These are phyloP conservation scores for Thera obeliscata DNA, from an alignment of 2,888 invertebrate genomes.

Conservation along the genomic window DNA sequence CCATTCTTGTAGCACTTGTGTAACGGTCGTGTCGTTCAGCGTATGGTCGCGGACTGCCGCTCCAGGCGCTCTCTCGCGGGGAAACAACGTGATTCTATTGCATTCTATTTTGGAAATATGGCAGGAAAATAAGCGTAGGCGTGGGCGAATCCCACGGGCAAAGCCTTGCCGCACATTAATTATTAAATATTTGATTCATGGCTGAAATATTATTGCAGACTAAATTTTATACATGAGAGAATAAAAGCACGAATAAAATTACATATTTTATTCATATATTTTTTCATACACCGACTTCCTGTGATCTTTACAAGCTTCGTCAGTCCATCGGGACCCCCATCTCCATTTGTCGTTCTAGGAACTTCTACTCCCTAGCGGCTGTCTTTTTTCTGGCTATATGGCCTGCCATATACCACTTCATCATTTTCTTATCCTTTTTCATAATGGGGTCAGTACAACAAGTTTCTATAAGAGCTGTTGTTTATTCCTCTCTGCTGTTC, in stretches of 20 bases:
- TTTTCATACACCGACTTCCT: too few species aligned
- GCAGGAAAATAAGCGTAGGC: constrained; percentile 71
- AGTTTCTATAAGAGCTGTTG: too few species aligned
- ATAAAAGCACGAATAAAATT: not conserved
- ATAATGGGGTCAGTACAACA: too few species aligned
- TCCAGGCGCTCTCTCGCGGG: constrained; percentile 74
- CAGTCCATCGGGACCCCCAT: too few species aligned
- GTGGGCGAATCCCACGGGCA: constrained; percentile 70
- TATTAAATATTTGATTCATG: constrained; percentile 49
- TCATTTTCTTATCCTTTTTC: too few species aligned
- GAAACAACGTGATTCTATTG: constrained; percentile 81
- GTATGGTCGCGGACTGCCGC: constrained; percentile 74
- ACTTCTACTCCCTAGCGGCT: too few species aligned
- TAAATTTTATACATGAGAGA: constrained; percentile 7
- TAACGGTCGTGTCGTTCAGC: constrained; percentile 73
- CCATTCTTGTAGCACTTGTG: constrained; percentile 65
- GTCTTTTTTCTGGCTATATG: too few species aligned
- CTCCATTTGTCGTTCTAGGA: too few species aligned
- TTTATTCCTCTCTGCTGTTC: too few species aligned
- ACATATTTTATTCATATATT: too few species aligned
- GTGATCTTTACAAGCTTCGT: too few species aligned
- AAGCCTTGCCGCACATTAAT: constrained; percentile 65
- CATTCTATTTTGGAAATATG: constrained; percentile 84
- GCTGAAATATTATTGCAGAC: constrained; percentile 31
- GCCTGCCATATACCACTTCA: too few species aligned